phyloP scores from a whole-genome alignment of 2,888 invertebrate genomes.

The Boloria euphrosyne region DNA sequence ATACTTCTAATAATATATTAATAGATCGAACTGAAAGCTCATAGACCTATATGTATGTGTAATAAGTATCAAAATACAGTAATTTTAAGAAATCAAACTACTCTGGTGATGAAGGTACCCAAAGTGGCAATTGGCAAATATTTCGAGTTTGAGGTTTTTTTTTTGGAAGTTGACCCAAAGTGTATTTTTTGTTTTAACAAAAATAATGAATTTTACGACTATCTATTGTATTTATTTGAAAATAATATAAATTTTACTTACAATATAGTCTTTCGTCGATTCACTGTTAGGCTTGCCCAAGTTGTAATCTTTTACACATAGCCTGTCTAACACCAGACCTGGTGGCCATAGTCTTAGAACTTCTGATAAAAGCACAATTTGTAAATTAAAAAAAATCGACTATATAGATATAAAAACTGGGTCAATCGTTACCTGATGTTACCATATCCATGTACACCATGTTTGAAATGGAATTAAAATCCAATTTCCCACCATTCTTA shows the following conservation, averaged over 20 bases:
- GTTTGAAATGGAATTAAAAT: slow-evolving; percentile 75
- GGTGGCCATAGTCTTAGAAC: slow-evolving; percentile 69
- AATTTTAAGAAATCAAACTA: no score
- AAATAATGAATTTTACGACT: no score
- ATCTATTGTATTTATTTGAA: no score
- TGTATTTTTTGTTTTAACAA: no score
- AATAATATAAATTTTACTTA: slow-evolving; percentile 46
- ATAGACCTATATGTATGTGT: background rate
- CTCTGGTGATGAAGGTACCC: no score
- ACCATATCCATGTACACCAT: slow-evolving; percentile 85
- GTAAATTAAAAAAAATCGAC: background rate
- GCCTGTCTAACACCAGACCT: slow-evolving; percentile 64
- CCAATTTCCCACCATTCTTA: slow-evolving; percentile 65
- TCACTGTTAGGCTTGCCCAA: slow-evolving; percentile 58
- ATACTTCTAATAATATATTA: no score
- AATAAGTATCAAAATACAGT: no score
- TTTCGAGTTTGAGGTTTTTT: no score
- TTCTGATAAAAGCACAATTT: slow-evolving; percentile 57
- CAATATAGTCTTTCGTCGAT: slow-evolving; percentile 56
- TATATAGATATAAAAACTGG: background rate
- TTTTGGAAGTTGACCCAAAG: no score
- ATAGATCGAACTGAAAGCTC: no score
- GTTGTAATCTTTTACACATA: slow-evolving; percentile 77
- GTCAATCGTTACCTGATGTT: slow-evolving; percentile 65
- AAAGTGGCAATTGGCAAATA: no score